A percentile compares a stretch with the other conserved stretches of the same genome.
Conservation (phyloP, 1,140 invertebrate species). For the Drosophila arawakana region DNA sequence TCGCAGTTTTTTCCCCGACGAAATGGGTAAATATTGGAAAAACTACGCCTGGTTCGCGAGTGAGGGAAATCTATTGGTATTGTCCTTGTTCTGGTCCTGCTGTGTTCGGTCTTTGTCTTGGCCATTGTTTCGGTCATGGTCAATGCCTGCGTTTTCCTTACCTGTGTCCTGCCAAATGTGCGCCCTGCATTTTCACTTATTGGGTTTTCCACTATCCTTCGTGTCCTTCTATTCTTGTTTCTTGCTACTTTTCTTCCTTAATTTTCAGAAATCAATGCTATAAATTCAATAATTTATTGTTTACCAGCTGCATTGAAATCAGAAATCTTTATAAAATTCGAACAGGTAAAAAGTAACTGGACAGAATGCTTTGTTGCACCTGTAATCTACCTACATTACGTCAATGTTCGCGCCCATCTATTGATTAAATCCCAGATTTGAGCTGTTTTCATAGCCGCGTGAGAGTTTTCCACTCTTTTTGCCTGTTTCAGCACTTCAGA, state of each 20-base stretch:
- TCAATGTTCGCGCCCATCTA: conserved; percentile 52
- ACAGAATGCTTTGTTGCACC: conserved; percentile 41
- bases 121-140: conserved; percentile 60
- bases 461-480: conserved; percentile 21
- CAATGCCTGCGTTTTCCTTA: conserved; percentile 38
- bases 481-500: conserved; percentile 5
- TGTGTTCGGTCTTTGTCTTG: conserved; percentile 46
- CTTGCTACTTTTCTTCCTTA: conserved; percentile 10
- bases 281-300: conserved; percentile 76
- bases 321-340: conserved; percentile 39
- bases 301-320: conserved; percentile 61
- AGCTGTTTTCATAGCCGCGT: conserved; percentile 33
- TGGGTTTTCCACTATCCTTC: conserved; percentile 68
- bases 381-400: conserved; percentile 57
- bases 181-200: conserved; percentile 51
- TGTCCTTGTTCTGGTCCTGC: conserved; percentile 27
- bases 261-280: conserved; percentile 66
- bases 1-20: conserved; percentile 55
- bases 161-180: conserved; percentile 38
- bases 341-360: conserved; percentile 52
- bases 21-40: conserved; percentile 36
- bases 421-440: conserved; percentile 20
- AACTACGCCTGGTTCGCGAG: conserved; percentile 45
- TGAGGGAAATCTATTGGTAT: conserved; percentile 12
- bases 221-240: conserved; percentile 33